Conservation (phyloP, 2,797 vertebrate species). For the Cirrhinus mrigala region DNA sequence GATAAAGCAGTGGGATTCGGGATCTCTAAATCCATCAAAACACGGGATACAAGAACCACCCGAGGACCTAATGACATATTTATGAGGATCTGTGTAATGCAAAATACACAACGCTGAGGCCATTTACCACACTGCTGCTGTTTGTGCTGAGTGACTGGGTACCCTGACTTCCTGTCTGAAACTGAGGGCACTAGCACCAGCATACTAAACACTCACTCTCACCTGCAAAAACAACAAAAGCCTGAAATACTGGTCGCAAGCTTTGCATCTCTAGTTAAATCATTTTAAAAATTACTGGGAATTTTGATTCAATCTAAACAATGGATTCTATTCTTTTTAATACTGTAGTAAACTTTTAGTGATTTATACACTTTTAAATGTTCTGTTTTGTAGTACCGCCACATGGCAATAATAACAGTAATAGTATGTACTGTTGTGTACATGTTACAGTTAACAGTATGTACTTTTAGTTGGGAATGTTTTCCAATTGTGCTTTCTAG, state of each 20-base stretch:
- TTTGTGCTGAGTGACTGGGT: slow-evolving; percentile 20
- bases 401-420: no score
- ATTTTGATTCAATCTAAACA: no score
- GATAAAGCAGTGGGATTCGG: slow-evolving; percentile 28
- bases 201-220: background rate
- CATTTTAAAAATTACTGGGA: background rate
- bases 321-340: no score
- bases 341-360: no score
- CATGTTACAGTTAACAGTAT: background rate
- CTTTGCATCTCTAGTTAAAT: background rate
- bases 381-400: no score
- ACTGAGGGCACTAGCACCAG: slow-evolving; percentile 4
- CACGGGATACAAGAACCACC: slow-evolving; percentile 56
- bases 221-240: slow-evolving; percentile 23
- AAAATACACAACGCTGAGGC: slow-evolving; percentile 53
- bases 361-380: no score
- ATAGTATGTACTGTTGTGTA: background rate
- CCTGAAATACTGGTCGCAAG: background rate
- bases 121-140: slow-evolving; percentile 11
- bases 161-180: slow-evolving; percentile 31
- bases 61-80: slow-evolving; percentile 60
- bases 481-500: background rate
- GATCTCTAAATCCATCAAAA: slow-evolving; percentile 61
- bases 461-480: background rate
- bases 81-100: slow-evolving; percentile 60